A percentile compares a stretch with the other conserved stretches of the same genome.
phyloP scores from a whole-genome alignment of 2,888 invertebrate species.

The Pantelozetes paolii region DNA sequence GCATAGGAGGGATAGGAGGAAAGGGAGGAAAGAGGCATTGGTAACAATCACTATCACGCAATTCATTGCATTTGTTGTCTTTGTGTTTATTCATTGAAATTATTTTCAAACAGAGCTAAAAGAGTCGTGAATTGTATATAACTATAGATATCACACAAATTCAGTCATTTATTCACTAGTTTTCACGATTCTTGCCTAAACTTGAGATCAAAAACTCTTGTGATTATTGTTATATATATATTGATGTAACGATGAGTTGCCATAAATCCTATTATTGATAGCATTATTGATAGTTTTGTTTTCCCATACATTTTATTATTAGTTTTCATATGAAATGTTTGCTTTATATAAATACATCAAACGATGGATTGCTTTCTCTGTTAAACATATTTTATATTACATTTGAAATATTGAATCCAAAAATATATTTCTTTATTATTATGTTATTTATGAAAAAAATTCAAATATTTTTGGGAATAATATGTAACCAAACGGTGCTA shows the following conservation, averaged over 20 bases:
- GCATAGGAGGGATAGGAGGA: background rate
- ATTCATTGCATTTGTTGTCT: background rate
- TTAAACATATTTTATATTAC: background rate
- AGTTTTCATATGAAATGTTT: background rate
- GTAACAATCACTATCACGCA: background rate
- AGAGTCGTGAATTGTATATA: background rate
- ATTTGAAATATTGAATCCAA: background rate
- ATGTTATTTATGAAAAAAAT: background rate
- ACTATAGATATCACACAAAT: background rate
- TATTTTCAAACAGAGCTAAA: background rate
- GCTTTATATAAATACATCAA: background rate
- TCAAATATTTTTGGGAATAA: background rate
- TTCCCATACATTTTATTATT: background rate
- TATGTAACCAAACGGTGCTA: conserved; percentile 4
- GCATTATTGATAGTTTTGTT: no score
- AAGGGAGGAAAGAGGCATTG: background rate
- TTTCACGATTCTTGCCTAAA: background rate
- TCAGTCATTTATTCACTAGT: background rate
- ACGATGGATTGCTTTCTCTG: background rate
- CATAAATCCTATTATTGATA: conserved; percentile 6
- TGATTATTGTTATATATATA: background rate
- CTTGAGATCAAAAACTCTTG: background rate
- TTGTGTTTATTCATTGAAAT: conserved; percentile 6
- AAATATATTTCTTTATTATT: background rate
- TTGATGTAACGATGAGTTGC: background rate